These are phyloP conservation scores for Harlomillsia oculata DNA, from an alignment of 1,140 invertebrate species.

Conservation along the genomic window DNA sequence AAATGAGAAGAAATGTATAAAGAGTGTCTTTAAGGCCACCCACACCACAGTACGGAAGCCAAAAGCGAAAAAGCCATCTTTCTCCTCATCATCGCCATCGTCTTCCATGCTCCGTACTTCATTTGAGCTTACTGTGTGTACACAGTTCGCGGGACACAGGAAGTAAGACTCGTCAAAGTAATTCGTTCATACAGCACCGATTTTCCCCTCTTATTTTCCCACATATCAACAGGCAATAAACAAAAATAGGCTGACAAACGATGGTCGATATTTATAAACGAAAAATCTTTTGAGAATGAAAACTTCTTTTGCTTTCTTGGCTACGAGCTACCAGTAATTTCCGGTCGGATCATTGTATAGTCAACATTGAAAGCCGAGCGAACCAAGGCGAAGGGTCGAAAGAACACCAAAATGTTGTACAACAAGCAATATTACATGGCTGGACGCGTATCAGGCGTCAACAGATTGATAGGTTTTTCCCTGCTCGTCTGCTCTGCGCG, in stretches of 20 bases:
- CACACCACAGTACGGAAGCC: too few species aligned
- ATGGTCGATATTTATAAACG: constrained; percentile 23
- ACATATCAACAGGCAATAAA: constrained; percentile 35
- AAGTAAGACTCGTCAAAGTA: constrained; percentile 31
- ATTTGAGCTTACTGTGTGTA: background rate
- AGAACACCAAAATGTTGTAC: constrained; percentile 23
- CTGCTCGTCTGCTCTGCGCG: background rate
- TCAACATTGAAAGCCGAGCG: too few species aligned
- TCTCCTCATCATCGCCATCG: too few species aligned
- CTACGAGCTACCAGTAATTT: too few species aligned
- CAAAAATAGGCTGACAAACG: constrained; percentile 24
- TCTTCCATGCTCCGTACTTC: background rate
- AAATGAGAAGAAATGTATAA: too few species aligned
- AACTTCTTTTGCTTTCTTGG: background rate
- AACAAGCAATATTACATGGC: constrained; percentile 29
- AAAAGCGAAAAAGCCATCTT: too few species aligned
- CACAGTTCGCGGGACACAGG: too few species aligned
- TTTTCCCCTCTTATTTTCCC: constrained; percentile 16
- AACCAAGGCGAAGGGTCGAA: too few species aligned
- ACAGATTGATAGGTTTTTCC: constrained; percentile 22
- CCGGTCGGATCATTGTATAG: too few species aligned
- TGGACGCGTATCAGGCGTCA: constrained; percentile 25
- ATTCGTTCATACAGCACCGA: constrained; percentile 19
- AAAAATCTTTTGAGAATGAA: background rate
- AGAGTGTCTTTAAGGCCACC: too few species aligned